Percentiles rank a stretch among this genome's conserved stretches.
phyloP scores from a whole-genome alignment of 2,888 invertebrate species.

The Leptinotarsa haldemani region DNA sequence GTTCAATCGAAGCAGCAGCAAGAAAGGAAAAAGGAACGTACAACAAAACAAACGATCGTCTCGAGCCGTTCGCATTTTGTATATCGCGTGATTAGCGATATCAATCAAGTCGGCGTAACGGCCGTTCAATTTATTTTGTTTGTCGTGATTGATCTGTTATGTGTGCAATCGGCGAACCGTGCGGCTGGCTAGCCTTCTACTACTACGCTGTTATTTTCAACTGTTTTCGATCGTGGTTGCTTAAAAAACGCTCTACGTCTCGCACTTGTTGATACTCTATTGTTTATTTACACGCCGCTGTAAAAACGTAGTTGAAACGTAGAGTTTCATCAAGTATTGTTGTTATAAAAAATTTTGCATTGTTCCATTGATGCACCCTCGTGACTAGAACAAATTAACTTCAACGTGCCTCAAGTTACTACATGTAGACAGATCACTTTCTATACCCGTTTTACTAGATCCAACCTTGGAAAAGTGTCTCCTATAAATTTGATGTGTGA shows the following conservation, averaged over 20 bases:
- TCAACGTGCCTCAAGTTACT: too few species aligned
- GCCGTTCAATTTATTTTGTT: slow-evolving; percentile 41
- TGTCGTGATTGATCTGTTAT: slow-evolving; percentile 39
- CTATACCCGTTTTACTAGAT: too few species aligned
- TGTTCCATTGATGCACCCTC: too few species aligned
- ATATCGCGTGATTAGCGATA: slow-evolving; percentile 34
- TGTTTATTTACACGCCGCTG: not conserved
- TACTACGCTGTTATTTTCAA: slow-evolving; percentile 4
- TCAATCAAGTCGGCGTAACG: slow-evolving; percentile 29
- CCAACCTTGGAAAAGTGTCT: too few species aligned
- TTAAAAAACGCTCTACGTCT: not conserved
- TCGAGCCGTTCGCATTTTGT: slow-evolving; percentile 26
- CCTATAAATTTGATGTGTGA: too few species aligned
- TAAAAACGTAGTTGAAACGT: too few species aligned
- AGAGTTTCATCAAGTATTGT: too few species aligned
- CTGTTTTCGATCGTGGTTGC: not conserved
- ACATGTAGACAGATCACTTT: too few species aligned
- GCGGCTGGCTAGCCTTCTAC: not conserved
- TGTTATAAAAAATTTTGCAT: too few species aligned
- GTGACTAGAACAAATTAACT: too few species aligned
- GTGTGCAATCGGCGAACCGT: slow-evolving; percentile 40
- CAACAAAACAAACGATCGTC: not conserved
- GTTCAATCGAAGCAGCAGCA: not conserved
- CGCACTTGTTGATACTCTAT: slow-evolving; percentile 9
- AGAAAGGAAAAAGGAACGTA: not conserved